Conservation (phyloP, 2,797 vertebrate genomes). For the Vespertilio murinus region DNA sequence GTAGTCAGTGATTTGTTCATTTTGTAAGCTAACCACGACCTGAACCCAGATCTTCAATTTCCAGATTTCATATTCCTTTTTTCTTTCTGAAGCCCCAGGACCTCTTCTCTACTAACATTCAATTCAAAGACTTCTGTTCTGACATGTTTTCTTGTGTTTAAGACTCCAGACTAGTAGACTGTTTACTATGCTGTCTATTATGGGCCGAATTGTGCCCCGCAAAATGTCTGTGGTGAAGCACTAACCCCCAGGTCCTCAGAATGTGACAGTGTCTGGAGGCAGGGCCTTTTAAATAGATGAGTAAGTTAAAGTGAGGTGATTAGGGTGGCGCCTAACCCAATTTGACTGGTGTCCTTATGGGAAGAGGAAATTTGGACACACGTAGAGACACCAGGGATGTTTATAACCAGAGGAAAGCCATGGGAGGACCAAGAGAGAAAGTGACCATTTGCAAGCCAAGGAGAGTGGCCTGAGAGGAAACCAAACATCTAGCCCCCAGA, state of each 20-base stretch:
- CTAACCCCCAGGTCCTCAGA: not conserved
- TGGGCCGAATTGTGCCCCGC: not conserved
- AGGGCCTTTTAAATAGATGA: not conserved
- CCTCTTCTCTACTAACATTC: not conserved
- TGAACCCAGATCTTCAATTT: not conserved
- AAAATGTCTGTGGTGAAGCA: not conserved
- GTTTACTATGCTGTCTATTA: not conserved
- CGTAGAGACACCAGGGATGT: not conserved
- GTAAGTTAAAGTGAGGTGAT: not conserved
- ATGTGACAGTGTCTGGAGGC: not conserved
- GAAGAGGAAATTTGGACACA: not conserved
- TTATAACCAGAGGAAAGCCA: too few species aligned
- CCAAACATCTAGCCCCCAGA: not conserved
- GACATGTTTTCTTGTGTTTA: not conserved
- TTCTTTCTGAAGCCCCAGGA: not conserved
- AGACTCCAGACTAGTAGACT: not conserved
- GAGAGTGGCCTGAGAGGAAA: not conserved
- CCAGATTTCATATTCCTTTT: not conserved
- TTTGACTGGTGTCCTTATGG: not conserved
- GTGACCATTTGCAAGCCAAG: not conserved
- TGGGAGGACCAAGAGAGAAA: not conserved
- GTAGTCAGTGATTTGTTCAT: not conserved
- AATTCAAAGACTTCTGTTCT: not conserved
- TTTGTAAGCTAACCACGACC: not conserved
- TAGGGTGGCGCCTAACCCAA: not conserved